Conservation (phyloP, 2,888 invertebrate genomes). For the Onchidella celtica region DNA sequence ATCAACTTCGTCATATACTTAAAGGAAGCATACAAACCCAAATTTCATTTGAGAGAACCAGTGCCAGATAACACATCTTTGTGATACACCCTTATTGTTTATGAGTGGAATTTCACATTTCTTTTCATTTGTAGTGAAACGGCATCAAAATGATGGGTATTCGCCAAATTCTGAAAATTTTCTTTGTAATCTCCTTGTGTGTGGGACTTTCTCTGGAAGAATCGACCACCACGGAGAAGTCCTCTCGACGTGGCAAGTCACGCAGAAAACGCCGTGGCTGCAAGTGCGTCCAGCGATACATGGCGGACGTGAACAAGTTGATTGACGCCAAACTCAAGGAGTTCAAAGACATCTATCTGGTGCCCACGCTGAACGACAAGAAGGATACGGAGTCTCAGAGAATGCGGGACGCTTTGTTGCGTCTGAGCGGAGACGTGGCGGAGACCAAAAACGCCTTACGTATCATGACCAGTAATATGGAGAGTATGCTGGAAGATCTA, state of each 20-base stretch:
- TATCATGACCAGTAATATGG: constrained; percentile 33
- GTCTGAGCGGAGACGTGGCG: constrained; percentile 44
- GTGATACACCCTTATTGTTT: no score
- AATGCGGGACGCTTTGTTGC: constrained; percentile 40
- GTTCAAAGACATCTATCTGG: constrained; percentile 50
- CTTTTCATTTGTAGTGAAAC: no score
- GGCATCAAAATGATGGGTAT: no score
- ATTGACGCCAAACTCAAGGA: constrained; percentile 50
- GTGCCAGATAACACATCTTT: no score
- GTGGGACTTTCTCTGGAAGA: constrained; percentile 23
- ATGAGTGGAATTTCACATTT: no score
- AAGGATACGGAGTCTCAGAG: constrained; percentile 28
- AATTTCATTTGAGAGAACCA: neutral
- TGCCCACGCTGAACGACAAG: constrained; percentile 37
- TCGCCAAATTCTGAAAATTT: constrained; percentile 2
- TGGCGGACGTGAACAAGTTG: constrained; percentile 48
- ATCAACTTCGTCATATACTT: no score
- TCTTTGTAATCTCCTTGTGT: constrained; percentile 27
- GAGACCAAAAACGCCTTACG: constrained; percentile 43
- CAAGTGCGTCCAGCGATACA: constrained; percentile 52
- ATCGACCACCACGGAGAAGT: neutral
- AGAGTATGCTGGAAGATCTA: constrained; percentile 34
- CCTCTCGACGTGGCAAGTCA: neutral
- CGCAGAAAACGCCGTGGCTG: constrained; percentile 46
- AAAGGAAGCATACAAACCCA: no score